Percentiles rank a stretch among this genome's conserved stretches.
These are phyloP conservation scores for Mycetomoellerius zeteki DNA, from an alignment of 1,140 invertebrate species.

Conservation along the genomic window DNA sequence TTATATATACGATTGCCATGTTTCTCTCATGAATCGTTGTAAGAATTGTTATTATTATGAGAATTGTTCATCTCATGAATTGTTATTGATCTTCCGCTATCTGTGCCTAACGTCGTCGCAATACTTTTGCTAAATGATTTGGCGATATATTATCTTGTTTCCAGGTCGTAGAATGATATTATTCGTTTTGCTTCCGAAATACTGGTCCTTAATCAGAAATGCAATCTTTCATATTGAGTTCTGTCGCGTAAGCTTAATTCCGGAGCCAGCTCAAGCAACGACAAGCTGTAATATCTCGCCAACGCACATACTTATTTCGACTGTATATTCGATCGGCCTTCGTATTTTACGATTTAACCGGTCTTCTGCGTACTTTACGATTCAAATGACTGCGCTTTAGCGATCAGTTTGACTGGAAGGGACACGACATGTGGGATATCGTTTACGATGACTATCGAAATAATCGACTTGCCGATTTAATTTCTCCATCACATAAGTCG, in stretches of 20 bases:
- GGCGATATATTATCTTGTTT: neutral
- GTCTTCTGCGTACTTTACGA: constrained; percentile 51
- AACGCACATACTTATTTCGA: constrained; percentile 49
- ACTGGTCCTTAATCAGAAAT: constrained; percentile 22
- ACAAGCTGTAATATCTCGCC: constrained; percentile 25
- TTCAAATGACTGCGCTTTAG: constrained; percentile 55
- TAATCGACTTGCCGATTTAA: constrained; percentile 67
- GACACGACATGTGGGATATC: constrained; percentile 8
- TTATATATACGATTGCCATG: constrained; percentile 42
- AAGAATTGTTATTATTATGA: too few relatives aligned
- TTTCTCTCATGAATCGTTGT: constrained; percentile 17
- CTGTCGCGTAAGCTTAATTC: constrained; percentile 47
- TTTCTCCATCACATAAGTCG: constrained; percentile 44
- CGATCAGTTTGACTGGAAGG: constrained; percentile 41
- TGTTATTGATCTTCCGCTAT: neutral
- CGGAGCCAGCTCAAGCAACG: constrained; percentile 5
- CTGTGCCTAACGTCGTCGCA: neutral
- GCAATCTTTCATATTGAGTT: constrained; percentile 40
- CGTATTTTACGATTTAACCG: constrained; percentile 57
- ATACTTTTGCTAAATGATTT: constrained; percentile 1
- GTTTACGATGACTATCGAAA: constrained; percentile 64
- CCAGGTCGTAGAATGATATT: constrained; percentile 7
- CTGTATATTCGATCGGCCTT: constrained; percentile 37
- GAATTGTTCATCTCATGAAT: constrained; percentile 9
- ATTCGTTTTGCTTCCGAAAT: neutral